Evolutionary conservation across 2,888 invertebrate species (phyloP), one percentile per base, ranked within the genome.

Genomic region (Dynastes hyllus): DNA sequence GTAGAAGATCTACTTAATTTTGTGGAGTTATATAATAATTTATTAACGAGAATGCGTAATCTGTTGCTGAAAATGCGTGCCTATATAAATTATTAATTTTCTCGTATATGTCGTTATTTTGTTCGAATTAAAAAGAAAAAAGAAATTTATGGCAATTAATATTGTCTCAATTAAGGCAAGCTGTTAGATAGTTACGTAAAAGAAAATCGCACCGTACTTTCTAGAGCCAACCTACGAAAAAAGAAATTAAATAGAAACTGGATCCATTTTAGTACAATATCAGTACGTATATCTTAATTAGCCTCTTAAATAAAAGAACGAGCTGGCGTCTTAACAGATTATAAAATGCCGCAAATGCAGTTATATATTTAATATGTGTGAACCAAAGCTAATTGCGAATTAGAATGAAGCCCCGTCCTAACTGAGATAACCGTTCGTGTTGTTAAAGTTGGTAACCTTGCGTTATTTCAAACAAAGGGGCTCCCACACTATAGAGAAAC

Each of bases 361-460:
- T 85, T 85, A 85, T 84, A 81, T 81, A 83, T 84, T 84, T 83
- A 84, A 84, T 84, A 85, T 84, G 85, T 85, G 85, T 84, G 85
- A 85, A 85, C 83, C 82, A 80, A 80, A 81, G 82, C 82, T 84
- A 85, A 85, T 85, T 85, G 84, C 84, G 80, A 83, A 85, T 85
- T 85, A 84, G 83, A 84, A 82, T 81, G 81, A 81, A 83, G 82
- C 81, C 82, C 82, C 82, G 81, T 83, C 81, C 83, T 83, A 83
- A 83, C 81, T 80, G 79, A 79, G 76, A 81, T 83, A 83, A 83
- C 83, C 82, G 83, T 83, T 82, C 78, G 79, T 80, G 81, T 80
- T 78, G 82, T 81, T 81, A 80, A 69, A 80, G 82, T 80, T 81
- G 82, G 82, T 83, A 83, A 83, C 83, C 83, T 83, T 83, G 83